Conservation (phyloP, 2,113 vertebrate species). For the Ailuropoda melanoleuca region DNA sequence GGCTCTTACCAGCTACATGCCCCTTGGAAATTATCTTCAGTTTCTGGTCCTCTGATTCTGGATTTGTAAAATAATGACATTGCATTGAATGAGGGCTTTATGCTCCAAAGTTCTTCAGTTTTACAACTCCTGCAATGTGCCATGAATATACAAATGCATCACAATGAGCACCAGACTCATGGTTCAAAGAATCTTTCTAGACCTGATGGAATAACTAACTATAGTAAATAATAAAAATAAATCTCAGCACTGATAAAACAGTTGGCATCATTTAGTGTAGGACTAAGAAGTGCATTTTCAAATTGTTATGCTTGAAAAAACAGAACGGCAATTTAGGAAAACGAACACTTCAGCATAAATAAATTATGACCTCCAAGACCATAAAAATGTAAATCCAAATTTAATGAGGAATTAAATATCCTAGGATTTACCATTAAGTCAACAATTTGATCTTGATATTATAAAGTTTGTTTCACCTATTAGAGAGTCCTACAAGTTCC, state of each 20-base stretch:
- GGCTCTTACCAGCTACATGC: background rate
- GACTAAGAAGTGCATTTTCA: conserved; percentile 72
- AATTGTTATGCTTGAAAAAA: conserved; percentile 80
- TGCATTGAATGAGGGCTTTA: background rate
- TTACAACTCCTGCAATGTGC: background rate
- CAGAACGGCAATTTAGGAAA: conserved; percentile 78
- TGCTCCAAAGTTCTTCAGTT: background rate
- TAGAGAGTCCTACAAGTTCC: background rate
- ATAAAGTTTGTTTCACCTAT: conserved; percentile 52
- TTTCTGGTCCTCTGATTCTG: background rate
- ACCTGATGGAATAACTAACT: conserved; percentile 51
- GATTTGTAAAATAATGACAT: background rate
- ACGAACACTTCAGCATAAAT: conserved; percentile 56
- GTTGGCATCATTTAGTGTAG: conserved; percentile 44
- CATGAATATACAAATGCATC: background rate
- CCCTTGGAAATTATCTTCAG: background rate
- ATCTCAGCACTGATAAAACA: conserved; percentile 50
- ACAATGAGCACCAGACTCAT: background rate
- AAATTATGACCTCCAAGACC: conserved; percentile 71
- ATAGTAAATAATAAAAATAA: conserved; percentile 60
- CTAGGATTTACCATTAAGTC: conserved; percentile 74
- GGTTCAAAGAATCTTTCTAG: background rate
- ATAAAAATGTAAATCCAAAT: conserved; percentile 84
- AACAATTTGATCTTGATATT: conserved; percentile 69
- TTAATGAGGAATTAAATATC: conserved; percentile 80